Evolutionary conservation across 2,888 invertebrate species (phyloP), one percentile per base, ranked within the genome.

Genomic region (Drosophila silvestris): DNA sequence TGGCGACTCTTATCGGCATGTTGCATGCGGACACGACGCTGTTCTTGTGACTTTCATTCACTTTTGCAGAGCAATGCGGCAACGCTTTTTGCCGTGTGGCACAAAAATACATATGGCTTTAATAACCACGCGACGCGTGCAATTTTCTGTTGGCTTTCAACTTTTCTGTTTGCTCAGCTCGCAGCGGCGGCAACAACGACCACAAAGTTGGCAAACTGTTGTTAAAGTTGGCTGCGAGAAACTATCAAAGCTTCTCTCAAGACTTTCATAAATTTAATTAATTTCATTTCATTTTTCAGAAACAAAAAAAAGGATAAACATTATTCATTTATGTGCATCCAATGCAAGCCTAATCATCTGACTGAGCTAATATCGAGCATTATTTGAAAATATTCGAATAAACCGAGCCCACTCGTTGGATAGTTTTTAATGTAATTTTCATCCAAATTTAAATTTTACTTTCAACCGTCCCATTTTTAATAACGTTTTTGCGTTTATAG

Each of bases 31-130:
- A 70, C 74, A 30, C 56, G 47, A 47, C 14, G 16, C 35, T 26
- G 10, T 32, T 30, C 52, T 37, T 28, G 28, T 33, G 30, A 16
- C 33, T 30, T 47, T 53, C 50, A 2, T 14, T 19, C 28, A 16
- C 30, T 10, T 44, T 4, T 33, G n/a, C 19, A 12, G 37, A 28
- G 56, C 35, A 39, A 37, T 19, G 63, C 33, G 58, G 56, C 68
- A 47, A 62, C 47, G 52, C 53, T 79, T 77, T 85, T 76, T 74
- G 81, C 89, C 81, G n/a, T 73, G 64, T 85, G 74, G 83, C 89
- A 74, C 89, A 90, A 90, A 90, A 90, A 82, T 88, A 84, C 79
- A 74, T 88, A 89, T 82, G 76, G 72, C 90, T 90, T 90, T 85
- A 85, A 88, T 89, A 90, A 88, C 81, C 71, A 61, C 71, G 70